phyloP scores from a whole-genome alignment of 2,888 invertebrate genomes.

The Ctenicera cuprea region DNA sequence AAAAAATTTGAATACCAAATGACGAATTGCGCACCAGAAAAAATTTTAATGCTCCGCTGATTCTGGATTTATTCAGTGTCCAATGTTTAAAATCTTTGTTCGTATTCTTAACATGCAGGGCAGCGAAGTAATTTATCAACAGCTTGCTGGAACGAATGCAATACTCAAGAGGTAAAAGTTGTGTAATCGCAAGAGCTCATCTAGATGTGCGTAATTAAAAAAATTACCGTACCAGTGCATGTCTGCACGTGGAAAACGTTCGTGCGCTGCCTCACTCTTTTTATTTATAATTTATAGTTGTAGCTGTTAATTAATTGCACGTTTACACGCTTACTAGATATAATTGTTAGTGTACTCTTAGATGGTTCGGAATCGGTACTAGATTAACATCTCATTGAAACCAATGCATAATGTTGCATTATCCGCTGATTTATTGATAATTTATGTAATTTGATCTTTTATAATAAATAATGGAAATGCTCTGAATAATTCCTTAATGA shows the following conservation, averaged over 20 bases:
- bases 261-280: constrained; percentile 7
- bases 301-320: constrained; percentile 23
- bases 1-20: constrained; percentile 15
- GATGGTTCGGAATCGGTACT: not conserved
- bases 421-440: not conserved
- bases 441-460: not conserved
- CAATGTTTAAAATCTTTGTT: constrained; percentile 5
- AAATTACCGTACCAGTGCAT: constrained; percentile 15
- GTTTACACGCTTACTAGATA: constrained; percentile 33
- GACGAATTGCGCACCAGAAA: not conserved
- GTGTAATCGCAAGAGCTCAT: constrained; percentile 8
- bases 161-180: constrained; percentile 20
- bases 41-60: not conserved
- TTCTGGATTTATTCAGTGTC: not conserved
- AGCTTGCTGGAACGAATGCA: constrained; percentile 14
- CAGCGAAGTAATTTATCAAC: constrained; percentile 11
- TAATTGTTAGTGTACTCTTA: constrained; percentile 10
- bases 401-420: not conserved
- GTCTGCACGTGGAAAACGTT: constrained; percentile 22
- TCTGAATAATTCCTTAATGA: not conserved
- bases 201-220: constrained; percentile 27
- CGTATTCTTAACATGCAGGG: not conserved
- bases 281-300: constrained; percentile 32
- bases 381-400: not conserved
- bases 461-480: not conserved